phyloP scores from a whole-genome alignment of 2,113 vertebrate genomes.

The Procavia capensis region DNA sequence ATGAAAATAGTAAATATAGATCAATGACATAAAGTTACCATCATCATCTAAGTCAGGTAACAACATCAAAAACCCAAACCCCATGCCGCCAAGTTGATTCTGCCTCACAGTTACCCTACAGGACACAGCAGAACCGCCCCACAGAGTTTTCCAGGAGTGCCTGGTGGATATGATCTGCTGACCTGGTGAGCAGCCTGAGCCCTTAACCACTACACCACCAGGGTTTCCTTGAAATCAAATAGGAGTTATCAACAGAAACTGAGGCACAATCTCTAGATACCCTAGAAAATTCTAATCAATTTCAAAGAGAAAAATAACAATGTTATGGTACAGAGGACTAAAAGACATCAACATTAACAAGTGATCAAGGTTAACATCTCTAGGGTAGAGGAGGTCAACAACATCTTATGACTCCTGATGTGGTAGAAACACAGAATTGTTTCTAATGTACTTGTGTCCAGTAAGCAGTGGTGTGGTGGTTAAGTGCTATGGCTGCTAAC shows the following conservation, averaged over 20 bases:
- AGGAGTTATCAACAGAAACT: background rate
- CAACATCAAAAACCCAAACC: no score
- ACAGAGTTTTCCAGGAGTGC: no score
- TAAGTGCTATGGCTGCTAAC: no score
- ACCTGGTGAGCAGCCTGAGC: no score
- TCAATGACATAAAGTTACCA: background rate
- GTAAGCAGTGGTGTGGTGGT: no score
- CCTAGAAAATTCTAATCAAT: background rate
- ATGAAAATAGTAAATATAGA: background rate
- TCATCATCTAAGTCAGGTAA: background rate
- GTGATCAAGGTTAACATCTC: background rate
- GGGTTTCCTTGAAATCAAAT: no score
- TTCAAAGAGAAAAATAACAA: conserved; percentile 9
- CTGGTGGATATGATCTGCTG: no score
- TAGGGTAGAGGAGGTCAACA: background rate
- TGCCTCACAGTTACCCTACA: no score
- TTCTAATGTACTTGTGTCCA: background rate
- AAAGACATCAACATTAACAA: background rate
- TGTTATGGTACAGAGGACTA: background rate
- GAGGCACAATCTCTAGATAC: background rate
- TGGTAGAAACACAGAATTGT: background rate
- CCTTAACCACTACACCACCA: no score
- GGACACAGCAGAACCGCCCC: no score
- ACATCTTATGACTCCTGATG: background rate
- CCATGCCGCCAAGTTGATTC: no score